Evolutionary conservation across 2,797 vertebrate species (phyloP).

Genomic region (Macropus fuliginosus): DNA sequence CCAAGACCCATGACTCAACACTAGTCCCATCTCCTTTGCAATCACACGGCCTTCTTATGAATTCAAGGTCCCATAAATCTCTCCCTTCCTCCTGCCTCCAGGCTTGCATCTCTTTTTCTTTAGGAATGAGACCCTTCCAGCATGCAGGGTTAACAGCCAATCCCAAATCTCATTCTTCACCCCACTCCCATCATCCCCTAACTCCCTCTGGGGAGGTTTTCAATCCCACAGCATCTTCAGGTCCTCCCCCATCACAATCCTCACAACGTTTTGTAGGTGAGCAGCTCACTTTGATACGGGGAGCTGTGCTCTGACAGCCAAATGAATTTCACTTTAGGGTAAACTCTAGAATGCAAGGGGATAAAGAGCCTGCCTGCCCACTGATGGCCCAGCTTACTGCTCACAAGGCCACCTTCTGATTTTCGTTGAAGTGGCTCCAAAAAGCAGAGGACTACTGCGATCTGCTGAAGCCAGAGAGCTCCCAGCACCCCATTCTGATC

Average conservation of each 20-base stretch:
- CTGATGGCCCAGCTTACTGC: background rate
- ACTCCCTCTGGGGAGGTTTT: slow-evolving; percentile 15
- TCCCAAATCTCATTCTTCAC: background rate
- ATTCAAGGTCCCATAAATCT: background rate
- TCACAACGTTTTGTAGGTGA: background rate
- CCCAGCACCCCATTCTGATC: background rate
- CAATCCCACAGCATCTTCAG: background rate
- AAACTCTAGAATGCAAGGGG: slow-evolving; percentile 26
- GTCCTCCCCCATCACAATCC: background rate
- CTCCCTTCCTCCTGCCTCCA: background rate
- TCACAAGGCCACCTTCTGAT: slow-evolving; percentile 46
- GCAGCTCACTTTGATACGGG: background rate
- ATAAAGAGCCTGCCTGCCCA: background rate
- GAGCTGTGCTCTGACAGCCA: background rate
- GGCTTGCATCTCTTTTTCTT: background rate
- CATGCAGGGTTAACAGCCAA: background rate
- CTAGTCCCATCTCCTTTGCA: background rate
- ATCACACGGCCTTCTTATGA: slow-evolving; percentile 33
- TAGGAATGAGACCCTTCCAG: background rate
- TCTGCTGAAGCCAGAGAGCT: slow-evolving; percentile 16
- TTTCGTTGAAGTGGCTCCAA: slow-evolving; percentile 51
- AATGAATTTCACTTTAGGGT: slow-evolving; percentile 18
- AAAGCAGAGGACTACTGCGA: slow-evolving; percentile 32
- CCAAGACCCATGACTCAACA: background rate
- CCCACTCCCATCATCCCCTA: background rate